A percentile compares a stretch with the other conserved stretches of the same genome.
Conservation (phyloP, 2,888 invertebrate genomes). For the Palloptera scutellata region DNA sequence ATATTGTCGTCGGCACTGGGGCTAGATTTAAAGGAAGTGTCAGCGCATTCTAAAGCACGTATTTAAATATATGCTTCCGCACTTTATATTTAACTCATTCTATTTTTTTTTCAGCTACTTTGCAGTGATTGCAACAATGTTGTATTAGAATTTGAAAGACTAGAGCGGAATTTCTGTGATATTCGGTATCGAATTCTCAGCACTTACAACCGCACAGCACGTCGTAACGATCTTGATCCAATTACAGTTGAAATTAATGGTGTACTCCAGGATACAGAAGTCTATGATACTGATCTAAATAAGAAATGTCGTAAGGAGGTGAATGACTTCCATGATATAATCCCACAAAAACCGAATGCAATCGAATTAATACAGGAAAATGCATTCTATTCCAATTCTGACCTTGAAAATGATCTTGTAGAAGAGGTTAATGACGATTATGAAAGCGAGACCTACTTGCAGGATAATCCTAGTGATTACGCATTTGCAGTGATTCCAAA, state of each 20-base stretch:
- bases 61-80: not conserved
- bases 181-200: constrained; percentile 38
- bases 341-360: not conserved
- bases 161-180: constrained; percentile 37
- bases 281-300: not conserved
- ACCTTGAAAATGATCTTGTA: constrained; percentile 34
- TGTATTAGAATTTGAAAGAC: constrained; percentile 44
- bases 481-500: not conserved
- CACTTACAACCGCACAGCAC: constrained; percentile 34
- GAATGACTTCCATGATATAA: not conserved
- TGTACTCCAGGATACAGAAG: constrained; percentile 32
- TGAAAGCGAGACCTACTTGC: not conserved
- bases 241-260: constrained; percentile 33
- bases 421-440: constrained; percentile 33
- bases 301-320: not conserved
- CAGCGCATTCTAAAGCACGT: constrained; percentile 42
- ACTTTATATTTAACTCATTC: not conserved
- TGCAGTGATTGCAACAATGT: constrained; percentile 46
- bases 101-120: constrained; percentile 38
- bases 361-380: not conserved
- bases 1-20: constrained; percentile 37
- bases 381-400: not conserved
- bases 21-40: constrained; percentile 36
- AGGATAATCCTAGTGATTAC: not conserved
- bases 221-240: constrained; percentile 20